These are phyloP conservation scores for Drosophila subquinaria DNA, from an alignment of 2,888 invertebrate species.

Conservation along the genomic window DNA sequence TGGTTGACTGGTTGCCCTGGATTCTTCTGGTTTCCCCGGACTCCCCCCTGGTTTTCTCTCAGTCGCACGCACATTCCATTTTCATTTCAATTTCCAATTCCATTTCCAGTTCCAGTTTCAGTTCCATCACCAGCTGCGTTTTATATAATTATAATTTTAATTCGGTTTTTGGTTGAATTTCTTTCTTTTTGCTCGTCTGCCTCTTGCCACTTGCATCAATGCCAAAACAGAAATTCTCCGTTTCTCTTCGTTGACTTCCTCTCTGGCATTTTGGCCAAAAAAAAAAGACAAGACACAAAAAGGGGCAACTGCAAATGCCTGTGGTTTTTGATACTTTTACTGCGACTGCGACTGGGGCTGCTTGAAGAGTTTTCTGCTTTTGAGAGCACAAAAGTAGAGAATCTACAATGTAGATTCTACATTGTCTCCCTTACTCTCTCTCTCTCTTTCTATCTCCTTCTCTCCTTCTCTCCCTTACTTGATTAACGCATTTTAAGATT, in stretches of 20 bases:
- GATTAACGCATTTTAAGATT: no score
- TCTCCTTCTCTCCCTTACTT: no score
- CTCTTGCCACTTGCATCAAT: slow-evolving; percentile 8
- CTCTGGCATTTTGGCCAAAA: slow-evolving; percentile 29
- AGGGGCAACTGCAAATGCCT: slow-evolving; percentile 6
- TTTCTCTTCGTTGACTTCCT: slow-evolving; percentile 39
- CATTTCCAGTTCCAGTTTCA: slow-evolving; percentile 24
- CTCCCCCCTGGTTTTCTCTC: not conserved
- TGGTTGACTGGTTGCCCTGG: slow-evolving; percentile 3
- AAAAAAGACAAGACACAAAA: slow-evolving; percentile 1
- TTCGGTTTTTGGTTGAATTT: slow-evolving; percentile 1
- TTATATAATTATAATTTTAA: slow-evolving; percentile 40
- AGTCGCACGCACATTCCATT: slow-evolving; percentile 13
- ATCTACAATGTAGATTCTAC: not conserved
- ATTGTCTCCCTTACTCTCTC: not conserved
- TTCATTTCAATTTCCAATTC: slow-evolving; percentile 25
- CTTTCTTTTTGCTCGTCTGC: slow-evolving; percentile 1
- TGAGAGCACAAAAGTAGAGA: not conserved
- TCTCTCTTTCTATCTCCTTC: not conserved
- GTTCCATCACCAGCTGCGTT: slow-evolving; percentile 43
- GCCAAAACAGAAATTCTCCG: slow-evolving; percentile 13
- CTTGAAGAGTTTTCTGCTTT: not conserved
- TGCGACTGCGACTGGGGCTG: not conserved
- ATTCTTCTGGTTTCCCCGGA: not conserved
- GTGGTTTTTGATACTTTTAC: slow-evolving; percentile 20